These are phyloP conservation scores for Nezara viridula DNA, from an alignment of 2,888 invertebrate genomes.

Conservation along the genomic window DNA sequence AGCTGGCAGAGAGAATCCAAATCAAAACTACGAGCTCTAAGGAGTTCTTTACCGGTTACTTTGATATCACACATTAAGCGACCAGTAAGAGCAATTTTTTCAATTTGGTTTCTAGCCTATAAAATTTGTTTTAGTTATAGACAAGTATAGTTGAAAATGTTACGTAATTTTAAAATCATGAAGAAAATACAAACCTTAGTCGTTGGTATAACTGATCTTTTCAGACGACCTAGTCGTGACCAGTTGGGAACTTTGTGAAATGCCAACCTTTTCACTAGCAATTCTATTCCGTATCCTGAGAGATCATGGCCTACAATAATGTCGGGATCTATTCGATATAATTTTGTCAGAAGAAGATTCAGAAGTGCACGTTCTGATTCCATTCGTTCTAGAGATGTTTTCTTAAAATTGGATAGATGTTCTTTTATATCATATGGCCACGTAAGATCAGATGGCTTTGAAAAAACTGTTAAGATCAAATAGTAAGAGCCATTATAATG, in stretches of 20 bases:
- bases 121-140: conserved; percentile 12
- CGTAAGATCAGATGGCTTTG: conserved; percentile 81
- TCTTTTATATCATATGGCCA: conserved; percentile 90
- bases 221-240: conserved; percentile 91
- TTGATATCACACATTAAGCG: conserved; percentile 93
- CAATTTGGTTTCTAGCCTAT: conserved; percentile 67
- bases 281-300: conserved; percentile 88
- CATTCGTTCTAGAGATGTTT: conserved; percentile 68
- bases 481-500: background rate
- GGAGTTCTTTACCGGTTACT: conserved; percentile 93
- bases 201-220: conserved; percentile 73
- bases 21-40: conserved; percentile 93
- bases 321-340: conserved; percentile 92
- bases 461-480: conserved; percentile 75
- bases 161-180: background rate
- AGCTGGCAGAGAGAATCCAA: conserved; percentile 83
- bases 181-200: conserved; percentile 67
- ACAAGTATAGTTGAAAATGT: background rate
- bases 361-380: conserved; percentile 90
- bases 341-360: conserved; percentile 86
- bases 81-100: conserved; percentile 74
- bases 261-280: conserved; percentile 88
- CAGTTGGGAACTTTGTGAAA: conserved; percentile 83
- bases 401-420: conserved; percentile 75
- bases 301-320: conserved; percentile 95